Conservation (phyloP, 2,797 vertebrate genomes). For the Apogon hyalosoma region DNA sequence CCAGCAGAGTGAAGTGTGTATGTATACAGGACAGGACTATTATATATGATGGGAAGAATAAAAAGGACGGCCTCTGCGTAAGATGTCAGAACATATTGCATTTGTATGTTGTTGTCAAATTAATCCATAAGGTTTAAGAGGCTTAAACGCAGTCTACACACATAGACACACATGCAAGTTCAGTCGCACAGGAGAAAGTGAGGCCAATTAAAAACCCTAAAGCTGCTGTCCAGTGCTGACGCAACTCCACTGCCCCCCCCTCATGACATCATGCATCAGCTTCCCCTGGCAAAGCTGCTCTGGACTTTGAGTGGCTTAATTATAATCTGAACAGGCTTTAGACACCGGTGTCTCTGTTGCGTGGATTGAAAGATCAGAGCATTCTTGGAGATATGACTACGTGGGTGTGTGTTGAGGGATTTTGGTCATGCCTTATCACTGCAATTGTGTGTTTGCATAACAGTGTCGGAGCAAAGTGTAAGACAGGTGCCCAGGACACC, state of each 20-base stretch:
- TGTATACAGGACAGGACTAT: not conserved
- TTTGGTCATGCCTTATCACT: conserved; percentile 48
- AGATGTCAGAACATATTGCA: conserved; percentile 19
- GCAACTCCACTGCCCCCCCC: conserved; percentile 45
- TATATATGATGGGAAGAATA: conserved; percentile 16
- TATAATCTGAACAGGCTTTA: conserved; percentile 53
- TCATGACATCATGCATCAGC: conserved; percentile 60
- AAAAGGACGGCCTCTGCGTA: conserved; percentile 9
- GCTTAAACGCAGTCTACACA: conserved; percentile 36
- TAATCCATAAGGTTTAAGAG: conserved; percentile 48
- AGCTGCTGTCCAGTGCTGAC: conserved; percentile 50
- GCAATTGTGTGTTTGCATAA: conserved; percentile 57
- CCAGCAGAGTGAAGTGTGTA: conserved; percentile 20
- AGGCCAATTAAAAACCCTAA: conserved; percentile 37
- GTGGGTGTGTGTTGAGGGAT: conserved; percentile 44
- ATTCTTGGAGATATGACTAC: conserved; percentile 51
- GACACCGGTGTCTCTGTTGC: conserved; percentile 38
- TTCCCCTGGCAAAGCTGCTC: conserved; percentile 43
- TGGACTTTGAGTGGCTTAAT: conserved; percentile 65
- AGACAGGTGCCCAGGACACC: conserved; percentile 35
- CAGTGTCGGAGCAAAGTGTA: conserved; percentile 34
- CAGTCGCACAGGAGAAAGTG: not conserved
- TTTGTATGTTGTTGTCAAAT: conserved; percentile 42
- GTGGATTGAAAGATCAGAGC: conserved; percentile 60
- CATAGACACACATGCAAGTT: conserved; percentile 11